These are phyloP conservation scores for Pogonus chalceus DNA, from an alignment of 1,140 invertebrate genomes.

Conservation along the genomic window DNA sequence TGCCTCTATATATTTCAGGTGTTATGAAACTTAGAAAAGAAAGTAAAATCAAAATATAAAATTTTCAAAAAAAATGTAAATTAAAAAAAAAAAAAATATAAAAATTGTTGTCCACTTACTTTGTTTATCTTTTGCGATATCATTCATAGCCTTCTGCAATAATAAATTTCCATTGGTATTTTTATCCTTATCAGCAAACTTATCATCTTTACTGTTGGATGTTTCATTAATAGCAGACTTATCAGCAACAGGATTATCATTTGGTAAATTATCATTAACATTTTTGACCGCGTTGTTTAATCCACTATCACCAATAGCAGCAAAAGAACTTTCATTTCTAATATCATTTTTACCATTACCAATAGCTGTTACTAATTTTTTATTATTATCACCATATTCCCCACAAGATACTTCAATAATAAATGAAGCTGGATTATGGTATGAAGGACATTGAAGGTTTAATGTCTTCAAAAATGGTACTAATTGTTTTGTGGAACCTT, in stretches of 20 bases:
- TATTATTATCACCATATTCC: slow-evolving; percentile 85
- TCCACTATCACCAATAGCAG: slow-evolving; percentile 42
- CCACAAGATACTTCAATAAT: slow-evolving; percentile 92
- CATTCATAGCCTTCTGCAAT: slow-evolving; percentile 49
- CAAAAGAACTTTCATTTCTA: slow-evolving; percentile 49
- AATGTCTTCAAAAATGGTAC: slow-evolving; percentile 79
- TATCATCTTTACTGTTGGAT: slow-evolving; percentile 37
- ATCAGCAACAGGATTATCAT: slow-evolving; percentile 24
- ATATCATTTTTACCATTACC: slow-evolving; percentile 73
- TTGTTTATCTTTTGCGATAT: slow-evolving; percentile 51
- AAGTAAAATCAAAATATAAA: no score
- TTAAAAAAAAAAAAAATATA: slow-evolving; percentile 2
- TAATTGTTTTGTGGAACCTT: slow-evolving; percentile 72
- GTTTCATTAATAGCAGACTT: slow-evolving; percentile 42
- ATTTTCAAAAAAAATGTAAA: slow-evolving; percentile 11
- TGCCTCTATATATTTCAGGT: slow-evolving; percentile 12
- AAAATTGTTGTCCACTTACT: slow-evolving; percentile 32
- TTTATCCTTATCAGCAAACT: slow-evolving; percentile 39
- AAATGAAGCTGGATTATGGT: slow-evolving; percentile 95
- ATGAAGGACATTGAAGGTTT: slow-evolving; percentile 80
- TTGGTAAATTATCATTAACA: slow-evolving; percentile 24
- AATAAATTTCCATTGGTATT: slow-evolving; percentile 35
- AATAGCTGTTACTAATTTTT: slow-evolving; percentile 72
- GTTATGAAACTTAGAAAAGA: slow-evolving; percentile 4
- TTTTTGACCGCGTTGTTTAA: slow-evolving; percentile 47